phyloP scores from a whole-genome alignment of 2,888 invertebrate species.

The Leptinotarsa rubiginosa region DNA sequence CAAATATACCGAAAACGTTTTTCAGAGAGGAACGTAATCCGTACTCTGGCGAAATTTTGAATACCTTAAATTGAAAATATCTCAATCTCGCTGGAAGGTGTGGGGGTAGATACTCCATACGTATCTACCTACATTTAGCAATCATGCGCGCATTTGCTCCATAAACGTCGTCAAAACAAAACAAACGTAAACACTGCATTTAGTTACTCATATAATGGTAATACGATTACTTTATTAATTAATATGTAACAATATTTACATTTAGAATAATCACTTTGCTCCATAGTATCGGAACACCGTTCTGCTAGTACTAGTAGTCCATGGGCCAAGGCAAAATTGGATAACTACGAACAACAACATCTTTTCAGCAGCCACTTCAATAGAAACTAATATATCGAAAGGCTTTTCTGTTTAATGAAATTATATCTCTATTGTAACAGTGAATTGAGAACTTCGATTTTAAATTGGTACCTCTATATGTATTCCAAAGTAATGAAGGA shows the following conservation, averaged over 20 bases:
- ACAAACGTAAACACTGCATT: conserved; percentile 51
- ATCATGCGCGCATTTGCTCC: conserved; percentile 56
- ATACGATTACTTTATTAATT: conserved; percentile 52
- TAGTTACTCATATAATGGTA: conserved; percentile 33
- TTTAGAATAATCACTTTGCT: conserved; percentile 69
- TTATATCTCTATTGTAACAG: too few relatives aligned
- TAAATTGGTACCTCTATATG: too few relatives aligned
- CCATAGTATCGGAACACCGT: conserved; percentile 56
- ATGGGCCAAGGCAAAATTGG: conserved; percentile 11
- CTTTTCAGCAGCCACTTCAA: not conserved
- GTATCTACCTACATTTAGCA: conserved; percentile 51
- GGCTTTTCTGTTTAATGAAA: too few relatives aligned
- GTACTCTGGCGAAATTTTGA: conserved; percentile 65
- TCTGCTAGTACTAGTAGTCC: conserved; percentile 53
- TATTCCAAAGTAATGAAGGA: too few relatives aligned
- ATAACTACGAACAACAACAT: conserved; percentile 54
- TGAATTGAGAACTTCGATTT: too few relatives aligned
- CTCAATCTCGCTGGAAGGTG: conserved; percentile 59
- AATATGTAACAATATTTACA: conserved; percentile 71
- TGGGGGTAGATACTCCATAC: conserved; percentile 32
- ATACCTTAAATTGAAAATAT: conserved; percentile 59
- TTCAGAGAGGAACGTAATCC: conserved; percentile 66
- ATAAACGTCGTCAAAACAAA: conserved; percentile 50
- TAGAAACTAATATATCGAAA: too few relatives aligned
- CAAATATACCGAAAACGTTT: conserved; percentile 58